Evolutionary conservation across 2,888 invertebrate species (phyloP).

Genomic region (Drosophila rellima): DNA sequence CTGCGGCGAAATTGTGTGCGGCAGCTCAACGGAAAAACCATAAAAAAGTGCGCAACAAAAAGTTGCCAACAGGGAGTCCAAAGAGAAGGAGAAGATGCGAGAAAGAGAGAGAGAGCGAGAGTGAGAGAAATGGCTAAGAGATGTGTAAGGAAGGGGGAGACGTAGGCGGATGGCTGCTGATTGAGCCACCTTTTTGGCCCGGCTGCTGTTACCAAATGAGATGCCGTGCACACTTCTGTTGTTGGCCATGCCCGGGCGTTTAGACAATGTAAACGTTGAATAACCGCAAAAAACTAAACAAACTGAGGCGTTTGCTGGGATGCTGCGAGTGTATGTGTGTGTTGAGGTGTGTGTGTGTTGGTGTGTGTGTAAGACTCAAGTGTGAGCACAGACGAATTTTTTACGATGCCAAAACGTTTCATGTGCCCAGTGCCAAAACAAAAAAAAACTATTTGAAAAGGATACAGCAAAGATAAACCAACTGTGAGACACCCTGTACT

Average conservation of each 20-base stretch:
- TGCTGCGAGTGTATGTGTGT: constrained; percentile 27
- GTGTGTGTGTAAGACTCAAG: constrained; percentile 49
- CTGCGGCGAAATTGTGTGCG: constrained; percentile 20
- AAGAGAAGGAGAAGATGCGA: constrained; percentile 10
- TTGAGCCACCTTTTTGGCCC: constrained; percentile 27
- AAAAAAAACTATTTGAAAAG: constrained; percentile 8
- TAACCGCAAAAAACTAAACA: constrained; percentile 74
- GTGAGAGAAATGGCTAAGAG: not conserved
- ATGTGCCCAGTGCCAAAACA: constrained; percentile 32
- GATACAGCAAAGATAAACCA: not conserved
- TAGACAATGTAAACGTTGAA: constrained; percentile 78
- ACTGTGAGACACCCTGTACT: not conserved
- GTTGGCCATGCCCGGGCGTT: constrained; percentile 70
- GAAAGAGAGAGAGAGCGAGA: not conserved
- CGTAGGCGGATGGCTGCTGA: constrained; percentile 18
- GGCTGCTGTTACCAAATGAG: constrained; percentile 53
- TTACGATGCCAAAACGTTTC: constrained; percentile 43
- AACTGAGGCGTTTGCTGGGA: constrained; percentile 48
- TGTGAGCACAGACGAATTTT: constrained; percentile 69
- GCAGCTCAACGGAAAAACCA: constrained; percentile 64
- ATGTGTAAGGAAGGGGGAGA: not conserved
- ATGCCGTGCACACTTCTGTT: constrained; percentile 41
- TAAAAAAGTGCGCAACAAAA: constrained; percentile 77
- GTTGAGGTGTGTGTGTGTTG: not conserved
- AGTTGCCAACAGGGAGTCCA: constrained; percentile 30